Conservation (phyloP, 2,113 vertebrate species). For the Zootoca vivipara region DNA sequence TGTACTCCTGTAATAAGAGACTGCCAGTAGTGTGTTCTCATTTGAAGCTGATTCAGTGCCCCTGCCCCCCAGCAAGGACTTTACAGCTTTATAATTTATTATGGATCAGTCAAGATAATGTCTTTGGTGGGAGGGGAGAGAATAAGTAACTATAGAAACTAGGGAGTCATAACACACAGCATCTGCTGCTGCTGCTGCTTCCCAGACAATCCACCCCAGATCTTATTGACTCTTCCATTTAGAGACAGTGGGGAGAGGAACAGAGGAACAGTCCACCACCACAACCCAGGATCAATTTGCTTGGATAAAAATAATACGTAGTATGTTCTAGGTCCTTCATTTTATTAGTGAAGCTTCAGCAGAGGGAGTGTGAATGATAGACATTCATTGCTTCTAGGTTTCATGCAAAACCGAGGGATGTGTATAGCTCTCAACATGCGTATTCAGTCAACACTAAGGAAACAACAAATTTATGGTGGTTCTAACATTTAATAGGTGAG, state of each 20-base stretch:
- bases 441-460: neutral
- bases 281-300: neutral
- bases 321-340: neutral
- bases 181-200: neutral
- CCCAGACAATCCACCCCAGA: neutral
- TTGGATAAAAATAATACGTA: neutral
- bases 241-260: neutral
- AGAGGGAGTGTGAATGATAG: neutral
- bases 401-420: neutral
- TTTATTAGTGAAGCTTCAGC: neutral
- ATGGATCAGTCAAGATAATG: neutral
- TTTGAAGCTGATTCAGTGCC: neutral
- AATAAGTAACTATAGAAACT: too few species aligned
- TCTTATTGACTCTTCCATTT: neutral
- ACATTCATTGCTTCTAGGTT: neutral
- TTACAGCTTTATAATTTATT: neutral
- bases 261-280: neutral
- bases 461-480: neutral
- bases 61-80: neutral
- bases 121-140: neutral
- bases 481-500: neutral
- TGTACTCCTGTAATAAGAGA: neutral
- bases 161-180: neutral
- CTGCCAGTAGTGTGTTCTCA: neutral
- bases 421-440: neutral